Evolutionary conservation across 1,140 invertebrate genomes (phyloP).

Genomic region (Daktulosphaira vitifoliae): DNA sequence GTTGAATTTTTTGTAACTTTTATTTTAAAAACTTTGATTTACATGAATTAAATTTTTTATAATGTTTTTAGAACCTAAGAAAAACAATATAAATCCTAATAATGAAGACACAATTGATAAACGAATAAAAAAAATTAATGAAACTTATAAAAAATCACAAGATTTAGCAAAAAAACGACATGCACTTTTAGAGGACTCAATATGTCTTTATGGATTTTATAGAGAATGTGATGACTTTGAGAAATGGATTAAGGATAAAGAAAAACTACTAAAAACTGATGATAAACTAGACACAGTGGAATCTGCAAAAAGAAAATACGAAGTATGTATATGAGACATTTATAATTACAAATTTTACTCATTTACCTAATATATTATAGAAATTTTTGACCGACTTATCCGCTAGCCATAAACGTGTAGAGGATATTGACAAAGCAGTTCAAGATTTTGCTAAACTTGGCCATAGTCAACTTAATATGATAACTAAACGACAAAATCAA

Average conservation of each 20-base stretch:
- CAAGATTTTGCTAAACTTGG: conserved; percentile 74
- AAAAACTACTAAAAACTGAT: conserved; percentile 74
- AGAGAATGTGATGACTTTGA: conserved; percentile 97
- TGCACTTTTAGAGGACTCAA: conserved; percentile 80
- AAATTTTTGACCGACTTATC: conserved; percentile 93
- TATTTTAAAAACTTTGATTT: too few species aligned
- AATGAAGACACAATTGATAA: conserved; percentile 57
- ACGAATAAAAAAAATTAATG: conserved; percentile 68
- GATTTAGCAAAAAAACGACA: conserved; percentile 69
- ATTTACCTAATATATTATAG: conserved; percentile 46
- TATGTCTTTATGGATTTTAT: conserved; percentile 87
- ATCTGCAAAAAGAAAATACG: conserved; percentile 87
- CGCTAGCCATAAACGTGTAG: conserved; percentile 80
- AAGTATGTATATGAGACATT: conserved; percentile 59
- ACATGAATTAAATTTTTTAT: too few species aligned
- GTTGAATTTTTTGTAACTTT: too few species aligned
- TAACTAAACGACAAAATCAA: conserved; percentile 67
- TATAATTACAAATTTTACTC: too few species aligned
- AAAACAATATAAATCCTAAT: neutral
- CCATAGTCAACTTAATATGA: conserved; percentile 81
- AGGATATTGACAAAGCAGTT: conserved; percentile 79
- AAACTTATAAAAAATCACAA: conserved; percentile 69
- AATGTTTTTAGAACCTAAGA: neutral
- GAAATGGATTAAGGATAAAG: conserved; percentile 93
- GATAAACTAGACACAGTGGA: conserved; percentile 85